phyloP scores from a whole-genome alignment of 1,140 invertebrate genomes.

The Anoplolepis gracilipes region DNA sequence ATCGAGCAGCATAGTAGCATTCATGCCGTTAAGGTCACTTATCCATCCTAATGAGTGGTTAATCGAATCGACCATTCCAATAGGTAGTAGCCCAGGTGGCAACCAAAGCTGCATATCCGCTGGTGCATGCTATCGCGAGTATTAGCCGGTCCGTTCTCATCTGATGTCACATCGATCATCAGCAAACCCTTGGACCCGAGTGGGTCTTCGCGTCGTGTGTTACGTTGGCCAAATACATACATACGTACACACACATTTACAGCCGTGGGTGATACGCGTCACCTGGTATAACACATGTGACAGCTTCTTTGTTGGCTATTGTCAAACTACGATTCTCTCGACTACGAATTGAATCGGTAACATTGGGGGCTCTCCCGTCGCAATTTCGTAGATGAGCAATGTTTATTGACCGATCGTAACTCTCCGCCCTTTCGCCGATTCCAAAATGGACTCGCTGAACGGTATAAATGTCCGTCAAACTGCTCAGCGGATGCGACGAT shows the following conservation, averaged over 20 bases:
- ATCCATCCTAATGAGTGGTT: slow-evolving; percentile 52
- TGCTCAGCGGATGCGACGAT: slow-evolving; percentile 31
- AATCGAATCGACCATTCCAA: slow-evolving; percentile 48
- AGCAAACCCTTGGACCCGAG: slow-evolving; percentile 15
- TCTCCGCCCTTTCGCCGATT: slow-evolving; percentile 20
- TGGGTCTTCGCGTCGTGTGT: slow-evolving; percentile 11
- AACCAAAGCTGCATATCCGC: background rate
- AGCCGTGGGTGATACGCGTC: slow-evolving; percentile 3
- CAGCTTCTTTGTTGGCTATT: slow-evolving; percentile 51
- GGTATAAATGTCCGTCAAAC: slow-evolving; percentile 53
- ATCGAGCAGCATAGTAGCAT: slow-evolving; percentile 10
- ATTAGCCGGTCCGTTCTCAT: slow-evolving; percentile 54
- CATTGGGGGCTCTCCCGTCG: background rate
- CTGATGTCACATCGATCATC: slow-evolving; percentile 63
- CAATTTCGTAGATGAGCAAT: slow-evolving; percentile 56
- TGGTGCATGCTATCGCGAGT: slow-evolving; percentile 29
- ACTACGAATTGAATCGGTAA: slow-evolving; percentile 34
- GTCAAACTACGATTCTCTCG: slow-evolving; percentile 34
- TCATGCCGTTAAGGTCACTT: slow-evolving; percentile 23
- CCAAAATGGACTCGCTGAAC: slow-evolving; percentile 41
- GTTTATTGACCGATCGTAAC: slow-evolving; percentile 34
- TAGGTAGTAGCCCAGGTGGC: slow-evolving; percentile 42
- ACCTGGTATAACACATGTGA: slow-evolving; percentile 37
- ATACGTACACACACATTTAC: slow-evolving; percentile 27
- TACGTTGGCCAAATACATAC: background rate